Evolutionary conservation across 2,797 vertebrate species (phyloP).

Genomic region (Fistularia tabacaria): DNA sequence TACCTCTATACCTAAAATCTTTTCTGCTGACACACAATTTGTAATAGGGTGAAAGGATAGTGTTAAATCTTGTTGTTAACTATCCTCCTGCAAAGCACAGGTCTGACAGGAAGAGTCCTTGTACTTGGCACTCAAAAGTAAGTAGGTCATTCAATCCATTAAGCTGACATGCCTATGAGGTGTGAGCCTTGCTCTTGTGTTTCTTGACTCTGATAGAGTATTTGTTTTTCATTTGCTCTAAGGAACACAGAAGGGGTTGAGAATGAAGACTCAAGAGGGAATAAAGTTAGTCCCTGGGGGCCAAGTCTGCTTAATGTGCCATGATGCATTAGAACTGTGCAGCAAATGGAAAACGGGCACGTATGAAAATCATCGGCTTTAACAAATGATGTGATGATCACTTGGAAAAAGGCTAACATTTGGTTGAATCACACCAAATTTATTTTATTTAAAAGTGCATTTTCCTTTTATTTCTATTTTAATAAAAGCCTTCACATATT

Average conservation of each 20-base stretch:
- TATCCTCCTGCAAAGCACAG: slow-evolving; percentile 31
- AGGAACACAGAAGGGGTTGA: slow-evolving; percentile 36
- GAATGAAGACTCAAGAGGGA: slow-evolving; percentile 60
- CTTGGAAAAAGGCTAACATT: slow-evolving; percentile 70
- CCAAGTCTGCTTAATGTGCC: slow-evolving; percentile 81
- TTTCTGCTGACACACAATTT: slow-evolving; percentile 52
- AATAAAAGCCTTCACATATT: slow-evolving; percentile 54
- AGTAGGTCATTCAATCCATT: slow-evolving; percentile 74
- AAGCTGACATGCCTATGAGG: slow-evolving; percentile 72
- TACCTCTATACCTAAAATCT: slow-evolving; percentile 31
- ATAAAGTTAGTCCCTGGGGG: slow-evolving; percentile 70
- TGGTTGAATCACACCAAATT: slow-evolving; percentile 52
- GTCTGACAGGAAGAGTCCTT: slow-evolving; percentile 52
- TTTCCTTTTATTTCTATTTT: slow-evolving; percentile 56
- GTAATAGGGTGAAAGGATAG: slow-evolving; percentile 25
- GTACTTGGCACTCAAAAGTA: slow-evolving; percentile 58
- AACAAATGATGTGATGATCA: slow-evolving; percentile 74
- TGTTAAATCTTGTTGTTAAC: slow-evolving; percentile 45
- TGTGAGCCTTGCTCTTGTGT: slow-evolving; percentile 67
- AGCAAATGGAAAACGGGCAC: slow-evolving; percentile 76
- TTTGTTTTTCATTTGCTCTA: slow-evolving; percentile 84
- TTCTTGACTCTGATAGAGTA: slow-evolving; percentile 71
- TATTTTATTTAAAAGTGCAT: no score
- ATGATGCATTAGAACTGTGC: slow-evolving; percentile 72
- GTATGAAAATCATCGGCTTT: slow-evolving; percentile 67